Evolutionary conservation across 2,113 vertebrate species (phyloP).

Genomic region (Zingel zingel): DNA sequence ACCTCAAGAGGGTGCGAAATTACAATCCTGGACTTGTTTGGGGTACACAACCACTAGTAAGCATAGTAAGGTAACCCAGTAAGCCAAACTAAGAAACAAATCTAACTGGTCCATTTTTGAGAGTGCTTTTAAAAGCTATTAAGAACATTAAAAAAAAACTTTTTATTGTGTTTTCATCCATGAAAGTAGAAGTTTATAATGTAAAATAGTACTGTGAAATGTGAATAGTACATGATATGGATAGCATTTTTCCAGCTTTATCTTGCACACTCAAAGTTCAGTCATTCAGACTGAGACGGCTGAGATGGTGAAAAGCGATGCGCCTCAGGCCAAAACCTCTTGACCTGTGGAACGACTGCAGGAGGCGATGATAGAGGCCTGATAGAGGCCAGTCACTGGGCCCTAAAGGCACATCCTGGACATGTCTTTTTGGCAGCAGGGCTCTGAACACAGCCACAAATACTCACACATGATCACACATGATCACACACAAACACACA

Average conservation of each 20-base stretch:
- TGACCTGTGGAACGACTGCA: constrained; percentile 76
- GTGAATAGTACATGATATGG: not conserved
- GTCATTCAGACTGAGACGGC: constrained; percentile 30
- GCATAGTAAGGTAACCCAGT: not conserved
- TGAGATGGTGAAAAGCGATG: constrained; percentile 63
- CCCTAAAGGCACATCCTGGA: constrained; percentile 67
- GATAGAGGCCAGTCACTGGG: constrained; percentile 74
- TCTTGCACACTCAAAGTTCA: not conserved
- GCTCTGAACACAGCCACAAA: constrained; percentile 49
- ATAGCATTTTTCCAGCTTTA: constrained; percentile 9
- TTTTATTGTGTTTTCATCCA: not conserved
- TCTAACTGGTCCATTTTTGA: not conserved
- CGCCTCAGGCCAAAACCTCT: constrained; percentile 67
- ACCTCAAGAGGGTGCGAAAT: constrained; percentile 50
- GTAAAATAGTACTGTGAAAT: not conserved
- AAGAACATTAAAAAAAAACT: not conserved
- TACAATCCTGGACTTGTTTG: constrained; percentile 12
- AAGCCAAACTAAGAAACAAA: not conserved
- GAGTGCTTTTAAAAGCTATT: not conserved
- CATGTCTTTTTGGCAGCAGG: constrained; percentile 65
- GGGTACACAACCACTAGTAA: not conserved
- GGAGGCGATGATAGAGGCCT: constrained; percentile 69
- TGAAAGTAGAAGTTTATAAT: not conserved
- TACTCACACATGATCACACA: constrained; percentile 35
- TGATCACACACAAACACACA: not conserved